Base-by-base conservation (phyloP, 1,140 invertebrate species). In the Zelostemma sp. region DNA sequence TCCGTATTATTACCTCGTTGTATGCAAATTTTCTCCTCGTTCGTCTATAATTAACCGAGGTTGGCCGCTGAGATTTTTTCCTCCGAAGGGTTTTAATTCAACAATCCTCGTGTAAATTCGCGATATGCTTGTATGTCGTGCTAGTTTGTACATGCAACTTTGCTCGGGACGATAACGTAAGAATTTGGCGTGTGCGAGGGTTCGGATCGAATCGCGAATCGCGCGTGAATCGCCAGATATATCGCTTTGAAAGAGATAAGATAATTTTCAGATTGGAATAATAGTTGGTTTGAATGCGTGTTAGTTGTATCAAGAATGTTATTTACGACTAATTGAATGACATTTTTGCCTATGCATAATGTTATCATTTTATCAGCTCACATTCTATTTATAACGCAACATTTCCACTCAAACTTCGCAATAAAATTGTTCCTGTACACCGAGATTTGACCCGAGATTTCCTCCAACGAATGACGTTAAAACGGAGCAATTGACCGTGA, bases 161-260 rank as follows among this genome's bases (percentile, higher is more conserved):
- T 33, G 19, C 51, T 68, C 58, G 58, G 14, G 58, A 59, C 60
- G 66, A 69, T 69, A 69, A 69, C 60, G 41, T 51, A 57, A 57
- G 61, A 64, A 70, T 70, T 70, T 61, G 66, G 50, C 55, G 66
- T 57, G 54, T 38, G 58, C 49, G 43, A 58, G 51, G 58, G 8
- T 11, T 46, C 12, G 60, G 48, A 69, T 69, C 50, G 63, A 59
- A 69, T 59, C 43, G 35, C 54, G 45, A 58, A 62, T 68, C 67
- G 40, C 47, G 54, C 43, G 35, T 48, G 45, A 58, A 62, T 68
- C 67, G 40, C 47, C 15, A 14, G 48, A 69, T 69, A 51, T 64
- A 69, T 56, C 56, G 60, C 67, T 18, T 28, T 40, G 47, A 50
- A 17, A 8, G 38, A 59, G 66, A 69, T 69, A 63, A 69, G 66